These are phyloP conservation scores for Bagarius yarrelli DNA, from an alignment of 2,113 vertebrate genomes.

Conservation along the genomic window DNA sequence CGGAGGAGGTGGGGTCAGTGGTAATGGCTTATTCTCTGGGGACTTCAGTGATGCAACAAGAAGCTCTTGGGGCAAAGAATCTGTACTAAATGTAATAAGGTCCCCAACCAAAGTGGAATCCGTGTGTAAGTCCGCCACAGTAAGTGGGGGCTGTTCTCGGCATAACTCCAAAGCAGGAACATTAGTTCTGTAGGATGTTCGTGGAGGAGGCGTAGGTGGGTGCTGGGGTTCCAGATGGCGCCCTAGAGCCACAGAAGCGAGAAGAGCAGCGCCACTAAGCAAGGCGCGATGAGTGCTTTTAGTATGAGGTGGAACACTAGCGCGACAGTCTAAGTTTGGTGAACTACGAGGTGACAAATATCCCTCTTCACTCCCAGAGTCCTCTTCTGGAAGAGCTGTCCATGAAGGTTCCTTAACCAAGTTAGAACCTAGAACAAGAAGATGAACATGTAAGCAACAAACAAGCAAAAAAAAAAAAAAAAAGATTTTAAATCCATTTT, in stretches of 20 bases:
- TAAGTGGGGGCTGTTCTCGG: constrained; percentile 45
- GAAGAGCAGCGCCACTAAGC: constrained; percentile 72
- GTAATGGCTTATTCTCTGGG: constrained; percentile 62
- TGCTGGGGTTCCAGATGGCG: constrained; percentile 60
- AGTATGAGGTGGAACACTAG: constrained; percentile 49
- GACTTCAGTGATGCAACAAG: constrained; percentile 61
- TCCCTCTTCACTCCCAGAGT: constrained; percentile 61
- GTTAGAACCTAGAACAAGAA: constrained; percentile 55
- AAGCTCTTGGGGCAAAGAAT: constrained; percentile 49
- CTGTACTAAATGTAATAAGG: constrained; percentile 64
- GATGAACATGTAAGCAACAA: neutral
- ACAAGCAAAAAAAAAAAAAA: constrained; percentile 5
- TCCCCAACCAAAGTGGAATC: constrained; percentile 66
- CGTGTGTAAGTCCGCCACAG: constrained; percentile 45
- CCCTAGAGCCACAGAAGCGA: constrained; percentile 80
- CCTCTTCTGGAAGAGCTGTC: constrained; percentile 64
- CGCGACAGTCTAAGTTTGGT: constrained; percentile 58
- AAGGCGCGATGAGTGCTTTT: constrained; percentile 76
- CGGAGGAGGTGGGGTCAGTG: constrained; percentile 66
- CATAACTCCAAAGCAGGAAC: constrained; percentile 57
- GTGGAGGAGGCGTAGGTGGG: constrained; percentile 56
- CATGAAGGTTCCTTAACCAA: constrained; percentile 62
- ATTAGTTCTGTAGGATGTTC: constrained; percentile 64
- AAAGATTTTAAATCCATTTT: neutral
- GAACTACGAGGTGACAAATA: constrained; percentile 56